Conservation (phyloP, 2,888 invertebrate genomes). For the Falcaria lacertinaria region DNA sequence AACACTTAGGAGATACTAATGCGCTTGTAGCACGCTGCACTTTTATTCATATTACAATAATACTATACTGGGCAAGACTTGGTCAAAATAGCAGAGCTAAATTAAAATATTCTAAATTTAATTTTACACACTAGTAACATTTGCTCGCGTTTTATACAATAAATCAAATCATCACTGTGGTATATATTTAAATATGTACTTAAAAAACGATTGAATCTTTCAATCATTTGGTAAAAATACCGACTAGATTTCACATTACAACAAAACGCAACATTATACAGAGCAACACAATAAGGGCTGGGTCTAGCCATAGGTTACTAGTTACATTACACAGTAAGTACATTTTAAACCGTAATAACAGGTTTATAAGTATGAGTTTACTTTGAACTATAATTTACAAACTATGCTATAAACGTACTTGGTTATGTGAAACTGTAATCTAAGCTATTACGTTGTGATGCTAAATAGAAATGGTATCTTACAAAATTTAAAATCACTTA, state of each 20-base stretch:
- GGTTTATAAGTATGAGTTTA: not conserved
- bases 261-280: not conserved
- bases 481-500: too few relatives aligned
- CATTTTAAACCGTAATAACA: not conserved
- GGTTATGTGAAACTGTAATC: too few relatives aligned
- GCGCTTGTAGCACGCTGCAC: not conserved
- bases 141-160: not conserved
- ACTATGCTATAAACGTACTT: too few relatives aligned
- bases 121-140: too few relatives aligned
- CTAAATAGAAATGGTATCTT: too few relatives aligned
- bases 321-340: not conserved
- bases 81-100: not conserved
- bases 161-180: too few relatives aligned
- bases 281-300: not conserved
- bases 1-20: too few relatives aligned
- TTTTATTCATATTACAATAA: not conserved
- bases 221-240: slow-evolving; percentile 4
- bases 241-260: slow-evolving; percentile 8
- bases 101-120: too few relatives aligned
- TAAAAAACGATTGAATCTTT: too few relatives aligned
- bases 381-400: too few relatives aligned
- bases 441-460: too few relatives aligned
- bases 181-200: not conserved
- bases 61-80: not conserved
- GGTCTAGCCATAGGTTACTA: too few relatives aligned